Conservation (phyloP, 1,140 invertebrate genomes). For the Eciton burchellii region DNA sequence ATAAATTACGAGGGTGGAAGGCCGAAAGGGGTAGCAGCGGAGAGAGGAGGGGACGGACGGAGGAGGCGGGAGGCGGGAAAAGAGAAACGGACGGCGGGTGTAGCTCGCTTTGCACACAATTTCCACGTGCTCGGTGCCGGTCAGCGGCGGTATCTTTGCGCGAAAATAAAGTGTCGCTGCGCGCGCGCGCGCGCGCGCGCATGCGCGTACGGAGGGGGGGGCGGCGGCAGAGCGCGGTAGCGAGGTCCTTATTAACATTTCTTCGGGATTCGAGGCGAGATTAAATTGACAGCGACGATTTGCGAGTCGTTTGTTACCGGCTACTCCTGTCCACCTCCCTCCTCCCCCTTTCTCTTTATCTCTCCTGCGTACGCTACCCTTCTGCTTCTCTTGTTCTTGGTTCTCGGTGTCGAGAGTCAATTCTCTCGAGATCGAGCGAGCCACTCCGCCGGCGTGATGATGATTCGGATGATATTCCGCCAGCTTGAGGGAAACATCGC, state of each 20-base stretch:
- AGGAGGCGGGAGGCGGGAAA: constrained; percentile 44
- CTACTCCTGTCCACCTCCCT: constrained; percentile 63
- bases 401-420: not conserved
- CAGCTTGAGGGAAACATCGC: not conserved
- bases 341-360: constrained; percentile 18
- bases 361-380: constrained; percentile 20
- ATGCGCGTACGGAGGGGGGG: constrained; percentile 9
- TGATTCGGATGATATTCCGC: constrained; percentile 5
- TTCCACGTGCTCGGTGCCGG: constrained; percentile 74
- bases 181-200: constrained; percentile 59
- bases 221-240: constrained; percentile 52
- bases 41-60: constrained; percentile 33
- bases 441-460: not conserved
- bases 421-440: constrained; percentile 7
- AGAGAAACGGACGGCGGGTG: constrained; percentile 60
- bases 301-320: constrained; percentile 85
- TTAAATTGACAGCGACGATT: constrained; percentile 86
- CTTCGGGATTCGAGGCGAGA: constrained; percentile 84
- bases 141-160: constrained; percentile 80
- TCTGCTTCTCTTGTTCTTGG: not conserved
- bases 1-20: constrained; percentile 79
- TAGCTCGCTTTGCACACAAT: constrained; percentile 83
- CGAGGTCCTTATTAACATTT: constrained; percentile 85
- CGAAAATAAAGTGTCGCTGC: constrained; percentile 83
- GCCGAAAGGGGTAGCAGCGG: constrained; percentile 60